Evolutionary conservation across 2,113 vertebrate genomes (phyloP).

Genomic region (Echinops telfairi): DNA sequence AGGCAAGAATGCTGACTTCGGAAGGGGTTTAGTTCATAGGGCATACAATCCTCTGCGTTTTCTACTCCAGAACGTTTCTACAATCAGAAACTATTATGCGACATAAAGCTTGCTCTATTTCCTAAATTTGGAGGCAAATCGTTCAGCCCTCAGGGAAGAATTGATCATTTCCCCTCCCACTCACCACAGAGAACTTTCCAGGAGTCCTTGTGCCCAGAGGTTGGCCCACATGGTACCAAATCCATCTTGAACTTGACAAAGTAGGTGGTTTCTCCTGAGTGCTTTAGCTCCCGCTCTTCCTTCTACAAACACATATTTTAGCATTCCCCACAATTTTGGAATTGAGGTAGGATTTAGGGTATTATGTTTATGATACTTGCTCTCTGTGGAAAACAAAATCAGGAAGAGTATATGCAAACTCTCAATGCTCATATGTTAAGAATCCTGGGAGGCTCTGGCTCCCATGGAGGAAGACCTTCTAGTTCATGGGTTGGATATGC

Average conservation of each 20-base stretch:
- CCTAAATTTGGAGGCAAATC: slow-evolving; percentile 65
- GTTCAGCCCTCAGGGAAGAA: slow-evolving; percentile 57
- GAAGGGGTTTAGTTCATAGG: slow-evolving; percentile 54
- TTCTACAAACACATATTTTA: background rate
- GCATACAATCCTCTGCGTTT: slow-evolving; percentile 12
- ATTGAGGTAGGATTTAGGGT: background rate
- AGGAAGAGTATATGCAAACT: no score
- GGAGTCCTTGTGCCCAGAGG: background rate
- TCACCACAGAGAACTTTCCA: background rate
- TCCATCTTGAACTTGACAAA: background rate
- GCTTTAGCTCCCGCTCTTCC: background rate
- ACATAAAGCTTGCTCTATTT: slow-evolving; percentile 70
- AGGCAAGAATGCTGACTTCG: slow-evolving; percentile 56
- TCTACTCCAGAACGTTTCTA: slow-evolving; percentile 48
- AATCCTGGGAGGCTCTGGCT: no score
- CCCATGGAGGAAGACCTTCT: no score
- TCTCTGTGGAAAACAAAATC: background rate
- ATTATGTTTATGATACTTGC: background rate
- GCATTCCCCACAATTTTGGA: background rate
- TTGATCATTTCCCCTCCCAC: slow-evolving; percentile 58
- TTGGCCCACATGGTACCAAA: background rate
- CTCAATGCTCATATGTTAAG: no score
- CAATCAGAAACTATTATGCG: slow-evolving; percentile 46
- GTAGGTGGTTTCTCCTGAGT: background rate
- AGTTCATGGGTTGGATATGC: no score